Conservation (phyloP, 2,888 invertebrate genomes). For the Colostygia pectinataria region DNA sequence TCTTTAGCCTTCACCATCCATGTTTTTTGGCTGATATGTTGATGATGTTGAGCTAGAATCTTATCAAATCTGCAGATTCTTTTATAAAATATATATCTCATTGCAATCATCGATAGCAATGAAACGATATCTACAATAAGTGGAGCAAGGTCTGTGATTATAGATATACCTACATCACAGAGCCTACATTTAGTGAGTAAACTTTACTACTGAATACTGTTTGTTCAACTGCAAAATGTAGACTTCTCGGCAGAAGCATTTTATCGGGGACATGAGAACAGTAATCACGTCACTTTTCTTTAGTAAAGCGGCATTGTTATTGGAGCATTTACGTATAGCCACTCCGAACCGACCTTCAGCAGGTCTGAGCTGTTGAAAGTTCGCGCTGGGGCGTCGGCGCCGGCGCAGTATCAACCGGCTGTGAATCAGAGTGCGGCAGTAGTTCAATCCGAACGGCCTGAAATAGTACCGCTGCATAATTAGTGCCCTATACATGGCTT, state of each 20-base stretch:
- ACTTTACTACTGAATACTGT: conserved; percentile 19
- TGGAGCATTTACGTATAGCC: conserved; percentile 20
- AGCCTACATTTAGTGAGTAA: conserved; percentile 10
- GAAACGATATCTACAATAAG: conserved; percentile 24
- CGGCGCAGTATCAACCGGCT: conserved; percentile 48
- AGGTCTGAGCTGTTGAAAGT: conserved; percentile 68
- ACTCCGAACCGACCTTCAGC: conserved; percentile 58
- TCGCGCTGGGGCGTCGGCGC: conserved; percentile 34
- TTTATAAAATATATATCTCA: conserved; percentile 1
- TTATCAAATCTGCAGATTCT: no score
- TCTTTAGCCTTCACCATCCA: no score
- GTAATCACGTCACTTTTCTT: neutral
- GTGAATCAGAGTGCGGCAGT: conserved; percentile 72
- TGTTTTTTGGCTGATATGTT: no score
- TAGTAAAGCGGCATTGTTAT: conserved; percentile 16
- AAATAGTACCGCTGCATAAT: conserved; percentile 71
- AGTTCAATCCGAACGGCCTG: conserved; percentile 61
- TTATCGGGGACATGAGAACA: neutral
- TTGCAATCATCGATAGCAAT: conserved; percentile 19
- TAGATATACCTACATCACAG: no score
- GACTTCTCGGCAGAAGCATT: neutral
- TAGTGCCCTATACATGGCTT: conserved; percentile 55
- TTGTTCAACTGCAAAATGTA: conserved; percentile 26
- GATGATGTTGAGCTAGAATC: no score
- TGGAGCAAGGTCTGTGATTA: conserved; percentile 34